Evolutionary conservation across 2,888 invertebrate genomes (phyloP).

Genomic region (Lysandra coridon): DNA sequence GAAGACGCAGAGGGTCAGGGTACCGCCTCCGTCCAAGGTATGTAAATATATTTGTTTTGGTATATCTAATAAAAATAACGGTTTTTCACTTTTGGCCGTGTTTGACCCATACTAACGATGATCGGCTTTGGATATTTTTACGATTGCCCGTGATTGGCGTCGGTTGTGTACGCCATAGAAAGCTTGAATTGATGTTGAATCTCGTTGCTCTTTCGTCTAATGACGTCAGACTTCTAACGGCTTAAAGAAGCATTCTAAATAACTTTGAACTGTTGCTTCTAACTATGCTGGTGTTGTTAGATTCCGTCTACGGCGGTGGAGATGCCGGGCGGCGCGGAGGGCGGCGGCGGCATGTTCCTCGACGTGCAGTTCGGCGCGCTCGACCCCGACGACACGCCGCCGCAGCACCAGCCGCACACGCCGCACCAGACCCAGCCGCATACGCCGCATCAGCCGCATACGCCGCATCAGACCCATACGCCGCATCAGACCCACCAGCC

Average conservation of each 20-base stretch:
- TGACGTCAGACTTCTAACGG: no score
- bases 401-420: conserved; percentile 31
- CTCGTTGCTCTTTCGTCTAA: no score
- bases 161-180: no score
- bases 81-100: no score
- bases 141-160: no score
- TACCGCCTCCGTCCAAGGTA: conserved; percentile 93
- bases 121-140: no score
- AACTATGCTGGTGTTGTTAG: conserved; percentile 61
- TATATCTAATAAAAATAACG: no score
- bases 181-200: no score
- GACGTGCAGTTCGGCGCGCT: conserved; percentile 97
- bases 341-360: conserved; percentile 86
- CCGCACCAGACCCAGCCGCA: conserved; percentile 28
- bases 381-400: conserved; percentile 72
- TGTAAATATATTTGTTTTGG: background rate
- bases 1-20: conserved; percentile 85
- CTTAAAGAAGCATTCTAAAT: no score
- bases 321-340: conserved; percentile 93
- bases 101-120: no score
- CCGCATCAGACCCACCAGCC: background rate
- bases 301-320: conserved; percentile 97
- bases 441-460: conserved; percentile 34
- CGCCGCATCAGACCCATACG: background rate
- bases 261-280: background rate